Conservation (phyloP, 2,113 vertebrate species). For the Platichthys flesus region DNA sequence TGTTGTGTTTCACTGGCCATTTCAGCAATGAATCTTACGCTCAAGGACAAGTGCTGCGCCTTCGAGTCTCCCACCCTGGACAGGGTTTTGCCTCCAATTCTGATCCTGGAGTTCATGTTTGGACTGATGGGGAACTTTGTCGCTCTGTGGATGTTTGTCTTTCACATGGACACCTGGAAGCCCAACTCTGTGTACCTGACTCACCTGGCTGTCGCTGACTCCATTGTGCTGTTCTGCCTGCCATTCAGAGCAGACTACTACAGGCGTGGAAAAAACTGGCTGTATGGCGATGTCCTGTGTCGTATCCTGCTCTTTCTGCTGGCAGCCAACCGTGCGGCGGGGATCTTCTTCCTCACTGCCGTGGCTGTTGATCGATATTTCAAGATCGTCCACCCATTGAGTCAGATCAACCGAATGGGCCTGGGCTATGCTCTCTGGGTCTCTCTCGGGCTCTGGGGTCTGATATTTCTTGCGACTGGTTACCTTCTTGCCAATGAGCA, state of each 20-base stretch:
- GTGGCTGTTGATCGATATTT: slow-evolving; percentile 84
- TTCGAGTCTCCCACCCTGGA: slow-evolving; percentile 78
- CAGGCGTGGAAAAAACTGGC: slow-evolving; percentile 79
- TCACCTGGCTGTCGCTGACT: slow-evolving; percentile 82
- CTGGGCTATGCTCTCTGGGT: slow-evolving; percentile 74
- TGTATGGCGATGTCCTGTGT: slow-evolving; percentile 78
- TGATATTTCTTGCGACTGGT: slow-evolving; percentile 75
- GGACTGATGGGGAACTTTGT: slow-evolving; percentile 80
- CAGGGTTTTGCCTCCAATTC: slow-evolving; percentile 76
- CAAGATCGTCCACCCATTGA: slow-evolving; percentile 80
- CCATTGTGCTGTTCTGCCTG: slow-evolving; percentile 81
- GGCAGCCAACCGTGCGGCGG: slow-evolving; percentile 77
- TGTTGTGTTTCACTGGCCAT: neutral
- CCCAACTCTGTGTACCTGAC: slow-evolving; percentile 82
- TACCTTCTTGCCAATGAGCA: slow-evolving; percentile 76
- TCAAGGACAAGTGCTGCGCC: slow-evolving; percentile 67
- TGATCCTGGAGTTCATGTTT: slow-evolving; percentile 80
- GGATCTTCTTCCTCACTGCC: slow-evolving; percentile 84
- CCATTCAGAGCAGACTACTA: slow-evolving; percentile 86
- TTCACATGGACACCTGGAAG: slow-evolving; percentile 81
- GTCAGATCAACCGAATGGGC: slow-evolving; percentile 75
- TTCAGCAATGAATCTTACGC: slow-evolving; percentile 55
- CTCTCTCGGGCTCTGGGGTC: slow-evolving; percentile 75
- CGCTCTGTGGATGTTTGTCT: slow-evolving; percentile 82
- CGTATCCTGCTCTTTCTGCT: slow-evolving; percentile 82